These are phyloP conservation scores for human (Homo sapiens) DNA, from an alignment of 2,113 vertebrate genomes.

Conservation along the genomic window GRCh38 chr1:84822501-84823000, in stretches of 20 bases:
- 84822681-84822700: not conserved
- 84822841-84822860: not conserved
- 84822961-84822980: constrained; percentile 57
- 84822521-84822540: not conserved
- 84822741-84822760: not conserved
- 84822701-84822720: not conserved
- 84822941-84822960: constrained; percentile 47
- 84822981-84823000: constrained; percentile 70
- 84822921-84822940: constrained; percentile 59
- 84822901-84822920: not conserved
- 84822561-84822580: not conserved
- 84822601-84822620: not conserved
- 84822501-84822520: constrained; percentile 45
- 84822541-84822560: not conserved
- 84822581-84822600: constrained; percentile 5
- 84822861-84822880: constrained; percentile 22
- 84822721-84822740: not conserved
- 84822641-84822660: not conserved
- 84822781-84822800: not conserved
- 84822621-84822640: not conserved
- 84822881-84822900: constrained; percentile 12
- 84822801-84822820: constrained; percentile 56
- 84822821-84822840: constrained; percentile 34
- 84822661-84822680: not conserved
- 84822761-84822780: not conserved